phyloP scores from a whole-genome alignment of 2,113 vertebrate species.

The Oncorhynchus keta region DNA sequence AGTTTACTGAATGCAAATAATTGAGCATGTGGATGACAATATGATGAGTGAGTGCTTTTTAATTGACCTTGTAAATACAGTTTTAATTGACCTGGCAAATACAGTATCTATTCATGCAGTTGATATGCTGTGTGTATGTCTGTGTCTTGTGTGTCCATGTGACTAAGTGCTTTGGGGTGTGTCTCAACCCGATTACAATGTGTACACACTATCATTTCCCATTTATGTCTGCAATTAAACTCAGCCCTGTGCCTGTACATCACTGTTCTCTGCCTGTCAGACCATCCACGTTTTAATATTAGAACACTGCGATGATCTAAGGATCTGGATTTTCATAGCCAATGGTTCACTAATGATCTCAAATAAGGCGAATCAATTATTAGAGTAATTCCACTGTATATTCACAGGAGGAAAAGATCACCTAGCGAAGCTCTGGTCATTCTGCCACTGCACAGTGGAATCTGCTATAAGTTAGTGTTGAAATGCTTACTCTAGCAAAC shows the following conservation, averaged over 20 bases:
- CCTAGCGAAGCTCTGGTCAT: slow-evolving; percentile 1
- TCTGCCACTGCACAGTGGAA: neutral
- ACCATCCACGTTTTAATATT: slow-evolving; percentile 56
- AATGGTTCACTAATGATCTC: slow-evolving; percentile 56
- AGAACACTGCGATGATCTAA: slow-evolving; percentile 49
- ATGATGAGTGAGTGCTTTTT: neutral
- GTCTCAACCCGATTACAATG: slow-evolving; percentile 18
- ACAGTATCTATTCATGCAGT: too few relatives aligned
- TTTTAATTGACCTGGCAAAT: neutral
- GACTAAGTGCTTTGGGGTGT: slow-evolving; percentile 20
- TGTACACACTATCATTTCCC: slow-evolving; percentile 47
- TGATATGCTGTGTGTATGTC: neutral
- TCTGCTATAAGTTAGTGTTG: slow-evolving; percentile 12
- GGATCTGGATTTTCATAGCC: slow-evolving; percentile 47
- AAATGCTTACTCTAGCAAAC: neutral
- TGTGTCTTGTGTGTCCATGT: slow-evolving; percentile 26
- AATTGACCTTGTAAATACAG: too few relatives aligned
- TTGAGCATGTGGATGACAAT: slow-evolving; percentile 9
- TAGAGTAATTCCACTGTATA: slow-evolving; percentile 50
- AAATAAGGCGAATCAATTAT: slow-evolving; percentile 52
- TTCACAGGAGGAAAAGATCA: slow-evolving; percentile 26
- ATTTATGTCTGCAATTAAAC: slow-evolving; percentile 55
- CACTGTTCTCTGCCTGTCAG: slow-evolving; percentile 42
- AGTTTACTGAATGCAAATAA: neutral
- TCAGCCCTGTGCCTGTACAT: slow-evolving; percentile 44